These are phyloP conservation scores for Heptranchias perlo DNA, from an alignment of 2,113 vertebrate species.

Conservation along the genomic window DNA sequence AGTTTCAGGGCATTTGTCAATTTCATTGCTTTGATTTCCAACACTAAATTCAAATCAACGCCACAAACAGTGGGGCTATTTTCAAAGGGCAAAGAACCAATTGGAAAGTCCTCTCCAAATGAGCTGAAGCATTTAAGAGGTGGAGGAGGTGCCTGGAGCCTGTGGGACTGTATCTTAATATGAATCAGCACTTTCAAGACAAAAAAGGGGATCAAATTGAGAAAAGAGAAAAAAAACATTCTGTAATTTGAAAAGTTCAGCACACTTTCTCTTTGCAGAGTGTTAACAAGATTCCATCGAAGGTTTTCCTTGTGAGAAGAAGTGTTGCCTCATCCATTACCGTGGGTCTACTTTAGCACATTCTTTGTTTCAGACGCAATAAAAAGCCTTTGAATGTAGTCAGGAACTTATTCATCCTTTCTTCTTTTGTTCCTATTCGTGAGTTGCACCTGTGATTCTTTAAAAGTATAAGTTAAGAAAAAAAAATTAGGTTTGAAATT, in stretches of 20 bases:
- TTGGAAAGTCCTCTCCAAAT: neutral
- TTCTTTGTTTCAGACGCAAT: neutral
- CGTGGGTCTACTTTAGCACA: neutral
- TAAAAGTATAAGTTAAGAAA: neutral
- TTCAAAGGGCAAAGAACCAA: neutral
- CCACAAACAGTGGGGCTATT: neutral
- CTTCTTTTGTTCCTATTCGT: accelerated
- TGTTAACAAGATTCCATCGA: neutral
- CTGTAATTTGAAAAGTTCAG: neutral
- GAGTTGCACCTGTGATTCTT: accelerated
- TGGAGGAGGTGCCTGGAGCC: neutral
- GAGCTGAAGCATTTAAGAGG: neutral
- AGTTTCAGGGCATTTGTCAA: neutral
- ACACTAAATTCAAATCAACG: neutral
- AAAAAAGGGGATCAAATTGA: neutral
- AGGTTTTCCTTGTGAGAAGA: neutral
- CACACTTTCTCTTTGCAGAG: neutral
- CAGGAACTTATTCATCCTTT: neutral
- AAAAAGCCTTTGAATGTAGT: neutral
- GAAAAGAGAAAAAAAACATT: neutral
- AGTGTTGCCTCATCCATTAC: neutral
- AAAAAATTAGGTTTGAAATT: neutral
- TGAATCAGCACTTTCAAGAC: neutral
- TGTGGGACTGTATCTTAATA: neutral
- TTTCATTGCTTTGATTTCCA: neutral